Base-by-base conservation (phyloP, 1,140 invertebrate species). In the Sycophaga agraensis region DNA sequence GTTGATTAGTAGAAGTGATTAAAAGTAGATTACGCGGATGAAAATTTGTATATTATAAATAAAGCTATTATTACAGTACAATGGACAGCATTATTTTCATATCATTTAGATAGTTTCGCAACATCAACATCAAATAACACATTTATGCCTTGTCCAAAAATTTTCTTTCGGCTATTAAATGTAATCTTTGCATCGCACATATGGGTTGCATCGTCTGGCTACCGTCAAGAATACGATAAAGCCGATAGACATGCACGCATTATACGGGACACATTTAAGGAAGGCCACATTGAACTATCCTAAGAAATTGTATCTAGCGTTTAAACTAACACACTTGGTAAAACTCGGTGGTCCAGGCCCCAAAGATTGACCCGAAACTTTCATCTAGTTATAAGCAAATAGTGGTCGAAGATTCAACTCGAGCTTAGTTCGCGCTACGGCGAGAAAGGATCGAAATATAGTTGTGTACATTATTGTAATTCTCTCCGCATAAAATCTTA, bases 221-320 rank as follows among this genome's bases (percentile, higher is more conserved):
- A 19, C 21, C 9, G 4, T 6, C 31, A 12, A 49, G 17, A 45
- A 51, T 46, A 42, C 19, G 48, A 59, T 28, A 17, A 24, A 8
- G 24, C 28, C 28, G 24, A 59, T 48, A 28, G 8, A 55, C 31
- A 53, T 22, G 42, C 53, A 43, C 59, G 28, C 34, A 37, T 49
- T n/a, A 22, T 37, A 48, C 35, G 37, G 58, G 63, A 51, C 66
- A 76, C 72, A 76, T 67, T 73, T 73, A 77, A 79, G 76, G 75
- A 81, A 81, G 79, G 79, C 79, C 77, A 80, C 79, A 81, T 79
- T 79, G 69, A 81, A 74, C 77, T 80, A 81, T 73, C 76, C 77
- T 81, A 79, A 74, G 63, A 74, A 73, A 73, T 73, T 61, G 60
- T 70, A 67, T 64, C 73, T 78, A 79, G 70, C 72, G 64, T 68